Evolutionary conservation across 2,113 vertebrate species (phyloP).

Genomic region (Alethe castanea): DNA sequence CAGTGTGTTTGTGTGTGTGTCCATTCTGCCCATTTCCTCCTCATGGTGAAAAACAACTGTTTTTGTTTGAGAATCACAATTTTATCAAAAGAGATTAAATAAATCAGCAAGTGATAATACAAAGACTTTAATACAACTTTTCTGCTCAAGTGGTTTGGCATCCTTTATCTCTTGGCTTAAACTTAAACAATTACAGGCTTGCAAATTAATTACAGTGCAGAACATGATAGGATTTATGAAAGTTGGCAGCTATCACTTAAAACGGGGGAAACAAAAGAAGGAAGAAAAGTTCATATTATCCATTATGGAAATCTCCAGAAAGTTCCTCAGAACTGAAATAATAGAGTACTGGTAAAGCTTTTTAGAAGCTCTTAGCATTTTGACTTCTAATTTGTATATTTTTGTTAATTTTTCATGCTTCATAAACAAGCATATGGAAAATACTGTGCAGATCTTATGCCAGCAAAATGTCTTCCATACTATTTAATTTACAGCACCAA

Average conservation of each 20-base stretch:
- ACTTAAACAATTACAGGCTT: slow-evolving; percentile 73
- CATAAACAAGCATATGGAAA: background rate
- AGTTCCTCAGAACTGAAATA: slow-evolving; percentile 45
- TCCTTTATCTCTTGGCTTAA: slow-evolving; percentile 68
- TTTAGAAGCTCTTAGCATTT: background rate
- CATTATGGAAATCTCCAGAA: slow-evolving; percentile 55
- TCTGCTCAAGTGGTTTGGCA: slow-evolving; percentile 74
- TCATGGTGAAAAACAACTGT: slow-evolving; percentile 6
- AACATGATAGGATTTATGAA: slow-evolving; percentile 67
- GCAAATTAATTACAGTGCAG: slow-evolving; percentile 71
- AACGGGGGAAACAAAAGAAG: slow-evolving; percentile 2
- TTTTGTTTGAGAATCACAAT: slow-evolving; percentile 57
- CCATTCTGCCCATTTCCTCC: slow-evolving; percentile 34
- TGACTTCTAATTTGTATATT: slow-evolving; percentile 12
- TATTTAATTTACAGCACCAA: slow-evolving; percentile 53
- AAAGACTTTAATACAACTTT: slow-evolving; percentile 71
- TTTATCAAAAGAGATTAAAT: slow-evolving; percentile 73
- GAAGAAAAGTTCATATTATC: slow-evolving; percentile 66
- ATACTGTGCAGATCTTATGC: slow-evolving; percentile 4
- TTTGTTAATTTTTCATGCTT: slow-evolving; percentile 35
- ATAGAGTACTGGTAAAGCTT: background rate
- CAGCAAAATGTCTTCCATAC: slow-evolving; percentile 22
- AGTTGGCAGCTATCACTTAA: slow-evolving; percentile 72
- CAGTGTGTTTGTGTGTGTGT: background rate
- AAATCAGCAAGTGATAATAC: slow-evolving; percentile 70